Conservation (phyloP, 2,797 vertebrate genomes). For the Carcharodon carcharias region DNA sequence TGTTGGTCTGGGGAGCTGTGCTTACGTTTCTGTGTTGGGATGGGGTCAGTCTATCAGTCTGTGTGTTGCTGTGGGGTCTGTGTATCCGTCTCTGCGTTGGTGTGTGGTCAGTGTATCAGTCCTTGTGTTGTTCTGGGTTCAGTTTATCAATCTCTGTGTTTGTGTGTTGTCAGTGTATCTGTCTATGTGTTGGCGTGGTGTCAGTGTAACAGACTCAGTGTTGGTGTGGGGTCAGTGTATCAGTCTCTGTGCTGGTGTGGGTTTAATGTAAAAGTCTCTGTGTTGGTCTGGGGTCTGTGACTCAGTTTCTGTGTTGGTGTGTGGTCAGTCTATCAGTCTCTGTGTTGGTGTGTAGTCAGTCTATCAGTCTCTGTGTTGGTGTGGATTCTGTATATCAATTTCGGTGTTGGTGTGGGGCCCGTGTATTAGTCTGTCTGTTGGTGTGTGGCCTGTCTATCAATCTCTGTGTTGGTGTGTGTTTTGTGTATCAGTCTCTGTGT, state of each 20-base stretch:
- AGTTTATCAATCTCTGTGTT: too few species aligned
- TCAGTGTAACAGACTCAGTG: neutral
- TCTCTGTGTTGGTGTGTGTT: too few species aligned
- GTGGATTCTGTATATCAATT: neutral
- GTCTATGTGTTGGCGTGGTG: neutral
- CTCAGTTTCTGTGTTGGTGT: too few species aligned
- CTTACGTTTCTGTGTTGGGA: too few species aligned
- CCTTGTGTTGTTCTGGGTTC: neutral
- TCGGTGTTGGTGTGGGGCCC: neutral
- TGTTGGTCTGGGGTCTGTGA: too few species aligned
- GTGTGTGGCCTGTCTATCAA: too few species aligned
- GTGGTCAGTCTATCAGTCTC: too few species aligned
- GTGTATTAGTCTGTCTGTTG: neutral
- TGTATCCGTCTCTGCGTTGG: neutral
- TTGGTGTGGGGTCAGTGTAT: neutral
- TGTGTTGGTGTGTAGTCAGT: neutral
- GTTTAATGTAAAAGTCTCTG: too few species aligned
- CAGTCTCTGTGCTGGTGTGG: neutral
- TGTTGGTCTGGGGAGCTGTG: too few species aligned
- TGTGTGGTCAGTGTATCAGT: neutral
- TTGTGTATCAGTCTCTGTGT: too few species aligned
- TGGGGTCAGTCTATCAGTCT: neutral
- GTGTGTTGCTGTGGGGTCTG: too few species aligned
- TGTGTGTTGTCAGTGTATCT: too few species aligned
- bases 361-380: neutral